phyloP scores from a whole-genome alignment of 2,888 invertebrate genomes.

The Rutpela maculata region DNA sequence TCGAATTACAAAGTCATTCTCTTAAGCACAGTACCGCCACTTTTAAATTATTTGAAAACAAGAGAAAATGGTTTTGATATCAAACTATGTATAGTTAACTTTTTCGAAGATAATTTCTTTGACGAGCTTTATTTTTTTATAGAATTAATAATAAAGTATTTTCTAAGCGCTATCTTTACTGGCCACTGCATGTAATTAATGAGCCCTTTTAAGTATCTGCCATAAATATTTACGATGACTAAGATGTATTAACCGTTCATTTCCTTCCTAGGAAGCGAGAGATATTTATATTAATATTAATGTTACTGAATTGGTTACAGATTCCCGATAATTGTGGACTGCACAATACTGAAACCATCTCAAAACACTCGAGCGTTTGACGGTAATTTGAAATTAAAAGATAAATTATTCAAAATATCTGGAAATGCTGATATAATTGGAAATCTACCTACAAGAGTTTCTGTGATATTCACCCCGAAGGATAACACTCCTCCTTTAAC shows the following conservation, averaged over 20 bases:
- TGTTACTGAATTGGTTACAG: conserved; percentile 56
- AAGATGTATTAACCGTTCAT: conserved; percentile 31
- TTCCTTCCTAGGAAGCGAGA: conserved; percentile 43
- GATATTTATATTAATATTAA: conserved; percentile 5
- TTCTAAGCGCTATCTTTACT: neutral
- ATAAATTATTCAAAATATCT: conserved; percentile 71
- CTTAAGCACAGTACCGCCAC: too few species aligned
- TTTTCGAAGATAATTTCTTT: too few species aligned
- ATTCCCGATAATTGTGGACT: conserved; percentile 61
- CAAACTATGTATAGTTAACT: too few species aligned
- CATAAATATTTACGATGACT: conserved; percentile 18
- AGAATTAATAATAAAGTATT: neutral
- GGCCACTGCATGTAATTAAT: conserved; percentile 5
- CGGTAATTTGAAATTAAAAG: conserved; percentile 73
- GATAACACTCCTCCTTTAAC: conserved; percentile 69
- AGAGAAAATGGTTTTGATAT: too few species aligned
- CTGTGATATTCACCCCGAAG: conserved; percentile 73
- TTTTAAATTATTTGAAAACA: too few species aligned
- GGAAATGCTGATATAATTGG: conserved; percentile 72
- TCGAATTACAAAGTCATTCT: too few species aligned
- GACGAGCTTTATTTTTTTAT: too few species aligned
- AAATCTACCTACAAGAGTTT: conserved; percentile 71
- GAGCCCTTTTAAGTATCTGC: conserved; percentile 8
- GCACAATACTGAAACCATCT: conserved; percentile 59
- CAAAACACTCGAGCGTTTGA: conserved; percentile 65